Evolutionary conservation across 2,113 vertebrate species (phyloP).

Genomic region (Odontophorus gujanensis): DNA sequence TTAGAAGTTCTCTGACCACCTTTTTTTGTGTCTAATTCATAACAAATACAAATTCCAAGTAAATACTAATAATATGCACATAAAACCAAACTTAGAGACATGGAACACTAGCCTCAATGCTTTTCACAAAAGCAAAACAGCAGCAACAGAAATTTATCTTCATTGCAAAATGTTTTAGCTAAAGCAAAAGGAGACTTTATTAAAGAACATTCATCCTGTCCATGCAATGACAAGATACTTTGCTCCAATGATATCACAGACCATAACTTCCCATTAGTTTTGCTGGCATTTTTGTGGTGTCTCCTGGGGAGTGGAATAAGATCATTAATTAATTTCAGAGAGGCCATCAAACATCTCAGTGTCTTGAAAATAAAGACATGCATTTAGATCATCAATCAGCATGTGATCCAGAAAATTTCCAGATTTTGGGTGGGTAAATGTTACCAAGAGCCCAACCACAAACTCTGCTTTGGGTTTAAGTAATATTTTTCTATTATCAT

Average conservation of each 20-base stretch:
- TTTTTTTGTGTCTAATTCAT: not conserved
- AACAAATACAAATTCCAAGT: not conserved
- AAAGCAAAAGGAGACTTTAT: not conserved
- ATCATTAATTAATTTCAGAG: not conserved
- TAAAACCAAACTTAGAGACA: not conserved
- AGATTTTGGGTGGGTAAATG: not conserved
- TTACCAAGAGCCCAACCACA: not conserved
- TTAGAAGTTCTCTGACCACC: not conserved
- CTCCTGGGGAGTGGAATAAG: conserved; percentile 27
- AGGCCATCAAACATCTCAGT: not conserved
- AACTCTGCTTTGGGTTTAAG: not conserved
- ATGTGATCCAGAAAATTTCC: not conserved
- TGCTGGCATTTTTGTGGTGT: not conserved
- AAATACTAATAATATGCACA: not conserved
- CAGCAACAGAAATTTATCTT: not conserved
- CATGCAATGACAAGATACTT: not conserved
- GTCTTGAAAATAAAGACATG: not conserved
- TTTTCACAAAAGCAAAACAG: not conserved
- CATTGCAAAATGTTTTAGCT: not conserved
- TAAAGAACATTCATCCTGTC: not conserved
- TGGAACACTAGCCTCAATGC: not conserved
- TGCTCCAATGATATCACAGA: not conserved
- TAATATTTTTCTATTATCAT: not conserved
- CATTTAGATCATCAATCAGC: not conserved
- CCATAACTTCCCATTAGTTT: not conserved